A percentile compares a stretch with the other conserved stretches of the same genome.
phyloP scores from a whole-genome alignment of 2,888 invertebrate genomes.

The Agriopis aurantiaria region DNA sequence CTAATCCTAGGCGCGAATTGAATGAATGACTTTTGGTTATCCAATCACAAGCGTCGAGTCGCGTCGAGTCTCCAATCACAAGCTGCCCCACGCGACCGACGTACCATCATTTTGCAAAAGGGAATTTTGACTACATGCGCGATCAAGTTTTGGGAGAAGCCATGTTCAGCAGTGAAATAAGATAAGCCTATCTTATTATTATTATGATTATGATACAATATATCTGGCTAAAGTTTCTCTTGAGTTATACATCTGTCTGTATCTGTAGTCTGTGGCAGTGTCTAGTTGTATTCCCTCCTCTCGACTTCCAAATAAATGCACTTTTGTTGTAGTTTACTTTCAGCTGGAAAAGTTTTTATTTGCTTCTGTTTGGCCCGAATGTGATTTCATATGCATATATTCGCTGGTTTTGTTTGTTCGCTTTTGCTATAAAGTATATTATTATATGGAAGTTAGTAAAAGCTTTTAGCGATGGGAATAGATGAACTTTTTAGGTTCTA shows the following conservation, averaged over 20 bases:
- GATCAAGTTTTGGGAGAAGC: too few relatives aligned
- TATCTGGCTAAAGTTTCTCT: background rate
- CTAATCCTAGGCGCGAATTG: too few relatives aligned
- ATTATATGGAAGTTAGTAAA: constrained; percentile 9
- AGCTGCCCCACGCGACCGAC: too few relatives aligned
- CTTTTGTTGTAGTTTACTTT: constrained; percentile 61
- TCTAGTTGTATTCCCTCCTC: constrained; percentile 49
- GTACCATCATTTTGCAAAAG: too few relatives aligned
- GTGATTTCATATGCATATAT: constrained; percentile 45
- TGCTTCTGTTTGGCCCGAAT: constrained; percentile 44
- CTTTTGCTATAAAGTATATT: constrained; percentile 21
- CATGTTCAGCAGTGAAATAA: too few relatives aligned
- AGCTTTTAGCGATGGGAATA: constrained; percentile 17
- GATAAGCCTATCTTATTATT: too few relatives aligned
- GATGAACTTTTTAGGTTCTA: constrained; percentile 1
- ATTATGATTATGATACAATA: too few relatives aligned
- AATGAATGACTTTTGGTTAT: too few relatives aligned
- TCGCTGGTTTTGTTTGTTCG: constrained; percentile 41
- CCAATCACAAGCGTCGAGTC: too few relatives aligned
- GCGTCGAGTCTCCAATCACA: too few relatives aligned
- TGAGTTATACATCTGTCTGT: constrained; percentile 5
- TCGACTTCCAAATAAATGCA: constrained; percentile 58
- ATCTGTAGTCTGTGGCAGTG: constrained; percentile 5
- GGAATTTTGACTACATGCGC: too few relatives aligned
- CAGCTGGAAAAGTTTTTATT: constrained; percentile 45